phyloP scores from a whole-genome alignment of 30 jellyfish, hydroid and myxozoan species.

The Nemopilema nomurai region DNA sequence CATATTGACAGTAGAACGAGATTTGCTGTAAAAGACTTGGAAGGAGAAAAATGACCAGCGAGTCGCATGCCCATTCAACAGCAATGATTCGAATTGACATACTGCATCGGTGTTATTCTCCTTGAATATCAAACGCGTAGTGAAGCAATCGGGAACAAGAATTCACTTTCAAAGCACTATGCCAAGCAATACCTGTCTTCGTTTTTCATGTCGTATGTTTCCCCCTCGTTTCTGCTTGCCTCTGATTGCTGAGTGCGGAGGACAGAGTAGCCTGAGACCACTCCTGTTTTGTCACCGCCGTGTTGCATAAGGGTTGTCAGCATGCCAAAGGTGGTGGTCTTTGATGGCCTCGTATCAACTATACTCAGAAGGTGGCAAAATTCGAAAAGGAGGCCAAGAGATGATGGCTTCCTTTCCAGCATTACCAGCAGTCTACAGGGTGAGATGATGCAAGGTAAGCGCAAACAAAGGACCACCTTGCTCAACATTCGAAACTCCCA shows the following conservation, averaged over 20 bases:
- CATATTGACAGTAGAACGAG: too few relatives aligned
- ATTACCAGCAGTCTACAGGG: not conserved
- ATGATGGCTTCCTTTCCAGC: not conserved
- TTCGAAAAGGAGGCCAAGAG: not conserved
- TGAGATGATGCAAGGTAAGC: too few relatives aligned
- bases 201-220: slow-evolving; percentile 33
- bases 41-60: too few relatives aligned
- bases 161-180: not conserved
- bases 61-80: too few relatives aligned
- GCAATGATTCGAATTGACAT: too few relatives aligned
- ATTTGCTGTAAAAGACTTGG: too few relatives aligned
- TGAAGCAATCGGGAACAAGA: not conserved
- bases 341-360: not conserved
- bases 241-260: slow-evolving; percentile 42
- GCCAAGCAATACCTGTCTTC: slow-evolving; percentile 40
- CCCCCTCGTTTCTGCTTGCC: slow-evolving; percentile 15
- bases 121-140: not conserved
- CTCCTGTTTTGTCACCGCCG: not conserved
- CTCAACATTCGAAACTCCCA: too few relatives aligned
- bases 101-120: too few relatives aligned
- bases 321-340: not conserved
- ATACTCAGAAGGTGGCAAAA: slow-evolving; percentile 25
- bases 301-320: slow-evolving; percentile 11
- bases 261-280: slow-evolving; percentile 16
- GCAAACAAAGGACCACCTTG: too few relatives aligned